A percentile compares a stretch with the other conserved stretches of the same genome.
Evolutionary conservation across 2,797 vertebrate genomes (phyloP).

Genomic region (Odontamblyopus rebecca): DNA sequence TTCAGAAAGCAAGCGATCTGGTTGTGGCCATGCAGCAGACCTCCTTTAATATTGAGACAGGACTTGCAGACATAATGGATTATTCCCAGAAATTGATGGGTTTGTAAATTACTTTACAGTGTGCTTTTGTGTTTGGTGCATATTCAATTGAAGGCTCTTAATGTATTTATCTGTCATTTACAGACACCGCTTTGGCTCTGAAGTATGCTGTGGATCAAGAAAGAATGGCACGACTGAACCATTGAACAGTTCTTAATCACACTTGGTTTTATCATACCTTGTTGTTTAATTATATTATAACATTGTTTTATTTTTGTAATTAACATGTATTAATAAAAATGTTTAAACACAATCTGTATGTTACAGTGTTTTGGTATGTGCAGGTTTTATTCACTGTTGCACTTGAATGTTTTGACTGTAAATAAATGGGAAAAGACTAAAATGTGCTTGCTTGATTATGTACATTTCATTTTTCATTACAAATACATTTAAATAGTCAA

Average conservation of each 20-base stretch:
- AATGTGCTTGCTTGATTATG: background rate
- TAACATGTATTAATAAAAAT: slow-evolving; percentile 43
- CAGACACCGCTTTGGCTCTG: slow-evolving; percentile 62
- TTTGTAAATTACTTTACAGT: slow-evolving; percentile 45
- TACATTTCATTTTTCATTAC: no score
- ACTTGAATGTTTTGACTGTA: slow-evolving; percentile 9
- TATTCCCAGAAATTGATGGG: slow-evolving; percentile 63
- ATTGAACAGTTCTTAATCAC: slow-evolving; percentile 21
- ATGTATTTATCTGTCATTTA: slow-evolving; percentile 19
- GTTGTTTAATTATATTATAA: background rate
- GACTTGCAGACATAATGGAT: slow-evolving; percentile 55
- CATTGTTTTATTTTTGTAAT: slow-evolving; percentile 16
- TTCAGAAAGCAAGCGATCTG: slow-evolving; percentile 77
- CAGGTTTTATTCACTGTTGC: background rate
- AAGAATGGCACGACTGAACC: slow-evolving; percentile 35
- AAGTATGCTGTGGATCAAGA: slow-evolving; percentile 66
- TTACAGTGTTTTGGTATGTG: background rate
- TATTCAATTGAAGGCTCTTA: background rate
- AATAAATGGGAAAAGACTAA: background rate
- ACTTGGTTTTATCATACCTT: background rate
- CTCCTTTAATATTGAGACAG: slow-evolving; percentile 79
- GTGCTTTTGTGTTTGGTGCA: background rate
- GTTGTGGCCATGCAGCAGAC: slow-evolving; percentile 77
- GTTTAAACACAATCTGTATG: background rate
- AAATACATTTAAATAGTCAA: no score